Evolutionary conservation across 2,113 vertebrate genomes (phyloP).

Genomic region (Anthoscopus minutus): DNA sequence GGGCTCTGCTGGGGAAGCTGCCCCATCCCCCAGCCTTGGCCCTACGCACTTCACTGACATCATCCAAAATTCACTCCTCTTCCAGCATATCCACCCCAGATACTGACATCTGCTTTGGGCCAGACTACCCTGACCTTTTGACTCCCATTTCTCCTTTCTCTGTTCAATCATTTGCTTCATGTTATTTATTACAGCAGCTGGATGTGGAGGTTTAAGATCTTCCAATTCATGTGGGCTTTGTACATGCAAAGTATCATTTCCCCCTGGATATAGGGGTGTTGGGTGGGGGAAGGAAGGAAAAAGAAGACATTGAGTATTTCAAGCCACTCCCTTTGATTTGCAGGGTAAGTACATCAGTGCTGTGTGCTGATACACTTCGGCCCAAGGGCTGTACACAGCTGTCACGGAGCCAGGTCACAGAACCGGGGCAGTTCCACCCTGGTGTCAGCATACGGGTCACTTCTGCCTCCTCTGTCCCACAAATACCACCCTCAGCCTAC

Average conservation of each 20-base stretch:
- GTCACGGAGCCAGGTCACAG: fast-evolving
- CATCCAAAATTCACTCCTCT: neutral
- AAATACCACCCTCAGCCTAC: neutral
- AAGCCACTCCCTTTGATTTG: neutral
- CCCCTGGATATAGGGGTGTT: neutral
- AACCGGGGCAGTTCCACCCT: neutral
- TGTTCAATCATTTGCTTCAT: neutral
- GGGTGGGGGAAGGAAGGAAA: neutral
- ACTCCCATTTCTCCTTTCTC: neutral
- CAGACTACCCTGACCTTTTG: neutral
- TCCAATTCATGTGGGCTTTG: neutral
- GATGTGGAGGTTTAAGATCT: neutral
- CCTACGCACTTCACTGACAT: neutral
- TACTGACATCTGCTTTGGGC: neutral
- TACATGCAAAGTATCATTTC: neutral
- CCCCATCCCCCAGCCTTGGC: neutral
- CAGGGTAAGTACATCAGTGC: neutral
- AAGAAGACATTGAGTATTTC: neutral
- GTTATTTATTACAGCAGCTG: constrained; percentile 23
- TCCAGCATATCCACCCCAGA: neutral
- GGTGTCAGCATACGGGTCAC: fast-evolving
- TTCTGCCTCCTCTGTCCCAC: neutral
- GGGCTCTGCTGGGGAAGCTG: neutral
- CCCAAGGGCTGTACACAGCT: neutral
- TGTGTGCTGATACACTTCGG: fast-evolving